Evolutionary conservation across 2,888 invertebrate genomes (phyloP).

Genomic region (Drosophila kokeensis): DNA sequence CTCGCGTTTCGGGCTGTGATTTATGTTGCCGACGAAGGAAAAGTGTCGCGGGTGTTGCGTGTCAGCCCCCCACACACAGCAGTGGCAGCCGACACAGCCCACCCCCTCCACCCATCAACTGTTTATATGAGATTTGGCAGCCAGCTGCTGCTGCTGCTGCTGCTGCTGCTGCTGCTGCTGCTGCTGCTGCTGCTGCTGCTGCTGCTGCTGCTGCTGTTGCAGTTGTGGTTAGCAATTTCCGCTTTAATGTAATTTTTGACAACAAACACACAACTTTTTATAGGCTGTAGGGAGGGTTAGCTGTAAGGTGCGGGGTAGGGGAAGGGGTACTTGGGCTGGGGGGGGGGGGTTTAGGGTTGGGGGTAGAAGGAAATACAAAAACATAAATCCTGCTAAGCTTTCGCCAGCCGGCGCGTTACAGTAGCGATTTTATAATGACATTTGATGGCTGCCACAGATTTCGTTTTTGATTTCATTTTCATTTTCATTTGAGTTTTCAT

Average conservation of each 20-base stretch:
- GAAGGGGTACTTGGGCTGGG: neutral
- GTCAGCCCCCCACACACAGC: constrained; percentile 32
- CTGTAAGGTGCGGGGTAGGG: neutral
- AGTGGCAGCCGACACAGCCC: neutral
- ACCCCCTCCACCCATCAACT: neutral
- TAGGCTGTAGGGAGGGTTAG: neutral
- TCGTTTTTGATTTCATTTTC: constrained; percentile 19
- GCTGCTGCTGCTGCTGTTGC: constrained; percentile 5
- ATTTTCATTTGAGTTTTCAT: constrained; percentile 6
- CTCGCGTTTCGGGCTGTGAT: constrained; percentile 67
- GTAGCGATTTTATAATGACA: constrained; percentile 64
- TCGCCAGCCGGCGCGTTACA: constrained; percentile 55
- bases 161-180: constrained; percentile 4
- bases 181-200: neutral
- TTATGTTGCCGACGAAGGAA: constrained; percentile 67
- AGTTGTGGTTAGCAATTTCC: constrained; percentile 66
- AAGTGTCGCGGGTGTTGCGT: constrained; percentile 76
- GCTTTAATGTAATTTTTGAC: constrained; percentile 77
- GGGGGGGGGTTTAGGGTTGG: neutral
- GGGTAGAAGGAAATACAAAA: constrained; percentile 65
- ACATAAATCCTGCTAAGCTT: constrained; percentile 69
- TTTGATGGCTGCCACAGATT: constrained; percentile 53
- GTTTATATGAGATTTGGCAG: constrained; percentile 21
- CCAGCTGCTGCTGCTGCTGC: neutral
- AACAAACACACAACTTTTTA: constrained; percentile 54